These are phyloP conservation scores for Brachypteracias leptosomus DNA, from an alignment of 2,113 vertebrate genomes.

Conservation along the genomic window DNA sequence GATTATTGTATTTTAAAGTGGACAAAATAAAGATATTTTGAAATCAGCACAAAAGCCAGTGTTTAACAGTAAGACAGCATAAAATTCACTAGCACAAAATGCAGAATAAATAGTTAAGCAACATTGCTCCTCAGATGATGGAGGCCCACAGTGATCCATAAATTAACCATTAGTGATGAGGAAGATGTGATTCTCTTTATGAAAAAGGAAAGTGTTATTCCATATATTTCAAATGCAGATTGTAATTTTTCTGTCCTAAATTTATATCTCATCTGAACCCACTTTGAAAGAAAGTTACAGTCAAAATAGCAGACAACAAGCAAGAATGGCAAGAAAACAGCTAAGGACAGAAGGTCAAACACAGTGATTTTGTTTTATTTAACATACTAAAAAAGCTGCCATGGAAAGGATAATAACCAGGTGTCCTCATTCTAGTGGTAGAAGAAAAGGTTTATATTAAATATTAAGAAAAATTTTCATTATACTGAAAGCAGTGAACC, in stretches of 20 bases:
- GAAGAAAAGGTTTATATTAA: background rate
- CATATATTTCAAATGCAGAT: background rate
- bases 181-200: background rate
- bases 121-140: background rate
- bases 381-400: background rate
- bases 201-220: background rate
- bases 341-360: background rate
- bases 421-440: background rate
- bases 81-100: background rate
- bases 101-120: background rate
- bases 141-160: background rate
- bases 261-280: background rate
- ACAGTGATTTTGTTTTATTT: background rate
- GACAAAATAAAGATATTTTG: background rate
- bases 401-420: background rate
- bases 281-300: background rate
- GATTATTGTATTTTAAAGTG: background rate
- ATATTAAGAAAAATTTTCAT: background rate
- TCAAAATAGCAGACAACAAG: background rate
- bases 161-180: background rate
- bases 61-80: background rate
- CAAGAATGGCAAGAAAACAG: background rate
- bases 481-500: background rate
- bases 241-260: background rate
- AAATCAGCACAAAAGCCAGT: background rate